phyloP scores from a whole-genome alignment of 2,888 invertebrate genomes.

The Monopis laevigella region DNA sequence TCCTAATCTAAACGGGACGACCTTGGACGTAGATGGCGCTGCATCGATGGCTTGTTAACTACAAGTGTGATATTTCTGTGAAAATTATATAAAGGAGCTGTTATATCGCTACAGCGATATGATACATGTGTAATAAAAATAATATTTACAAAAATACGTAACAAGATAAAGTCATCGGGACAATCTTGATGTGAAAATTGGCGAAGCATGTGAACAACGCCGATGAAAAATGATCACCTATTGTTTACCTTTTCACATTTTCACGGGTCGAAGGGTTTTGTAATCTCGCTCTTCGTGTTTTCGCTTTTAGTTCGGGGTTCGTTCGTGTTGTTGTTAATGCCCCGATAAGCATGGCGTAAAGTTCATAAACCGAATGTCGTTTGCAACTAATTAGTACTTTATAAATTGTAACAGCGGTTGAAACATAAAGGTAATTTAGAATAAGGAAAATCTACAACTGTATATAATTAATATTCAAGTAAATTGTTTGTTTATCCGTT shows the following conservation, averaged over 20 bases:
- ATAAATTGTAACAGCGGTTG: too few species aligned
- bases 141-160: neutral
- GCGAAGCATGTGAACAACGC: too few species aligned
- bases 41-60: slow-evolving; percentile 24
- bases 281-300: neutral
- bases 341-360: neutral
- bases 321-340: neutral
- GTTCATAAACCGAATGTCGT: too few species aligned
- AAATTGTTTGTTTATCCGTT: too few species aligned
- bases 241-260: slow-evolving; percentile 18
- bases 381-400: too few species aligned
- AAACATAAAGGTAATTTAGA: too few species aligned
- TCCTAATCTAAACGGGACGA: slow-evolving; percentile 35
- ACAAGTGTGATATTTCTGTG: slow-evolving; percentile 1
- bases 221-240: slow-evolving; percentile 21
- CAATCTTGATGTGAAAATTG: neutral
- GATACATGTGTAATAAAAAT: too few species aligned
- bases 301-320: neutral
- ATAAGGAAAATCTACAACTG: too few species aligned
- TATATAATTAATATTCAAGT: too few species aligned
- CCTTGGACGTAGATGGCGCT: slow-evolving; percentile 32
- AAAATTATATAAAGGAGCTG: neutral
- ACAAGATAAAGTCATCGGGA: neutral
- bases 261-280: neutral
- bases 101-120: too few species aligned